These are phyloP conservation scores for Xestia sexstrigata DNA, from an alignment of 2,888 invertebrate genomes.

Conservation along the genomic window DNA sequence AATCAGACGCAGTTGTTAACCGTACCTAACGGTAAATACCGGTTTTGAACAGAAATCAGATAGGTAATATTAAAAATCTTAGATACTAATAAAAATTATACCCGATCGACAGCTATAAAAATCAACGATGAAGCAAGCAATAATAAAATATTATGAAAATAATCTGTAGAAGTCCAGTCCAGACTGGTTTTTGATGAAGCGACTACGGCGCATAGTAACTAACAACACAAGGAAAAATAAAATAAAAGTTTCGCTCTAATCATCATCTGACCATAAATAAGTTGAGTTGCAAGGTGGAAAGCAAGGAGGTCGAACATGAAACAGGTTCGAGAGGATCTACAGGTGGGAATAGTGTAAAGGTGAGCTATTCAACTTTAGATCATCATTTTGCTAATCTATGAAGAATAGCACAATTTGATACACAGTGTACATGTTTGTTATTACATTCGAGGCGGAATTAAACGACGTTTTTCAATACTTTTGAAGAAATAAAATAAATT, in stretches of 20 bases:
- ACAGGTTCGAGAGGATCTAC: slow-evolving; percentile 33
- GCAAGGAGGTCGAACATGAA: slow-evolving; percentile 32
- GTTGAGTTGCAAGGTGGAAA: not conserved
- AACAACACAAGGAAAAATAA: not conserved
- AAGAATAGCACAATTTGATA: no score
- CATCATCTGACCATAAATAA: slow-evolving; percentile 15
- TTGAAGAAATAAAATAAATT: no score
- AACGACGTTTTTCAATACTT: no score
- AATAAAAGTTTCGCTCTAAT: slow-evolving; percentile 23
- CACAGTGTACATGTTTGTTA: no score
- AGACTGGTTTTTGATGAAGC: slow-evolving; percentile 27
- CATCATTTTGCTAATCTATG: not conserved
- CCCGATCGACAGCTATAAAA: slow-evolving; percentile 15
- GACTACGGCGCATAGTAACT: slow-evolving; percentile 12
- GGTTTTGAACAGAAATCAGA: slow-evolving; percentile 20
- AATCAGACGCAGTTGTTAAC: slow-evolving; percentile 38
- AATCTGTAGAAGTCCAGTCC: not conserved
- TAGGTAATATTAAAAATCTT: not conserved
- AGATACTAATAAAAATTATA: slow-evolving; percentile 21
- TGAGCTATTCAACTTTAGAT: slow-evolving; percentile 5
- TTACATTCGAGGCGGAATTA: no score
- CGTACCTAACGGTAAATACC: slow-evolving; percentile 35
- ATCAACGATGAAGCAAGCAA: slow-evolving; percentile 11
- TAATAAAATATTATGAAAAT: slow-evolving; percentile 10
- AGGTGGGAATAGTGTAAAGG: slow-evolving; percentile 9